Evolutionary conservation across 2,888 invertebrate species (phyloP).

Genomic region (Ptilodon capucinus): DNA sequence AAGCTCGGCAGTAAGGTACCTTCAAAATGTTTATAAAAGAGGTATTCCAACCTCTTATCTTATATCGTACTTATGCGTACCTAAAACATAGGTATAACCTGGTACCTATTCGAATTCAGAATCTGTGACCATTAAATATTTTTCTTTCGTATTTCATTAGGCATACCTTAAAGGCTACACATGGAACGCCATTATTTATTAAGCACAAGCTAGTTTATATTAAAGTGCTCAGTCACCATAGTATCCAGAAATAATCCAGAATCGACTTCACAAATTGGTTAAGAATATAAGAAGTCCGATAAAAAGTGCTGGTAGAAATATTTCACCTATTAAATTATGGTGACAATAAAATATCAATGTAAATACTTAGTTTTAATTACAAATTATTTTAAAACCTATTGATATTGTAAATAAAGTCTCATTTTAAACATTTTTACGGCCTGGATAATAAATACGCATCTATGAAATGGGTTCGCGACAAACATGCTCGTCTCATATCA

Average conservation of each 20-base stretch:
- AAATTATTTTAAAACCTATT: conserved; percentile 37
- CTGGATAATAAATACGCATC: conserved; percentile 31
- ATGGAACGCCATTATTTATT: not conserved
- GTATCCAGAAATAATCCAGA: too few species aligned
- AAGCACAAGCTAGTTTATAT: too few species aligned
- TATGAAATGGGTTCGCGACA: conserved; percentile 28
- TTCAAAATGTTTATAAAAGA: too few species aligned
- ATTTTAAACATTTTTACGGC: conserved; percentile 35
- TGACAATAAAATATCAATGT: conserved; percentile 81
- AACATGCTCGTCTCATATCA: conserved; percentile 62
- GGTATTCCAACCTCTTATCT: conserved; percentile 21
- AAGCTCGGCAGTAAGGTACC: too few species aligned
- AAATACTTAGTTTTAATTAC: conserved; percentile 72
- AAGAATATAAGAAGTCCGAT: too few species aligned
- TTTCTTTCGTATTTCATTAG: too few species aligned
- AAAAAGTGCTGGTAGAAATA: conserved; percentile 29
- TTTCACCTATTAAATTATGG: conserved; percentile 73
- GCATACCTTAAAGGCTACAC: not conserved
- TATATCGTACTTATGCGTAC: conserved; percentile 11
- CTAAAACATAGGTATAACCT: conserved; percentile 13
- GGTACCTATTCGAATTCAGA: too few species aligned
- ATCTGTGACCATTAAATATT: too few species aligned
- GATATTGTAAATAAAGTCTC: conserved; percentile 57
- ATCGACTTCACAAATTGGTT: too few species aligned
- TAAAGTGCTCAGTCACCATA: too few species aligned